Percentiles rank a stretch among this genome's conserved stretches.
These are phyloP conservation scores for Drosophila antonietae DNA, from an alignment of 2,888 invertebrate genomes.

Conservation along the genomic window DNA sequence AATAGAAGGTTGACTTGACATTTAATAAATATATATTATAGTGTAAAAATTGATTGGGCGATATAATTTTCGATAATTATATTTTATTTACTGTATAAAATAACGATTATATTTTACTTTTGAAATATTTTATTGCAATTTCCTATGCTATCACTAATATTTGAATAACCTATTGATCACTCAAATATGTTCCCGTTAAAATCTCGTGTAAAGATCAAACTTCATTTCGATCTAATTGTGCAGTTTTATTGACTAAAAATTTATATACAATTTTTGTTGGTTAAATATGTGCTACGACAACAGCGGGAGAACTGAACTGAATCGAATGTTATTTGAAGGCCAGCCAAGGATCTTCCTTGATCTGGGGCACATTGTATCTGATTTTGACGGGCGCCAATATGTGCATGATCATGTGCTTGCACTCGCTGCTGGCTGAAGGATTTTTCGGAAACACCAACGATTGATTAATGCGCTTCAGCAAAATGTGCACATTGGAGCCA, in stretches of 20 bases:
- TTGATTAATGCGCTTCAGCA: conserved; percentile 91
- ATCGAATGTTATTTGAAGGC: conserved; percentile 8
- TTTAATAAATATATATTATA: too few relatives aligned
- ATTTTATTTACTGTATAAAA: too few relatives aligned
- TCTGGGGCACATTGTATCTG: conserved; percentile 88
- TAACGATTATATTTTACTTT: too few relatives aligned
- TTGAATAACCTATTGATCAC: too few relatives aligned
- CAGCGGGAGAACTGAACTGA: conserved; percentile 15
- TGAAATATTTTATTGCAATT: background rate
- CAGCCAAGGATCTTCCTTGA: conserved; percentile 89
- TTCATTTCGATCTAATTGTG: background rate
- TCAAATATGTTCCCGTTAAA: background rate
- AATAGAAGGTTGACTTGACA: too few relatives aligned
- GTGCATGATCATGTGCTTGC: conserved; percentile 89
- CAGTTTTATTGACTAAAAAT: conserved; percentile 24
- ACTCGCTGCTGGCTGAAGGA: conserved; percentile 87
- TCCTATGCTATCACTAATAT: background rate
- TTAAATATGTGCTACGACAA: conserved; percentile 16
- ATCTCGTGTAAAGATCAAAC: background rate
- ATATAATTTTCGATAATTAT: too few relatives aligned
- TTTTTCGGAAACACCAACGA: conserved; percentile 84
- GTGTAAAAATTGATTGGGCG: too few relatives aligned
- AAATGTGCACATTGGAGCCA: conserved; percentile 90
- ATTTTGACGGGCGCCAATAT: conserved; percentile 89
- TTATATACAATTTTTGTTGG: background rate